A percentile compares a stretch with the other conserved stretches of the same genome.
Conservation (phyloP, 2,888 invertebrate genomes). For the Catocala sponsa region DNA sequence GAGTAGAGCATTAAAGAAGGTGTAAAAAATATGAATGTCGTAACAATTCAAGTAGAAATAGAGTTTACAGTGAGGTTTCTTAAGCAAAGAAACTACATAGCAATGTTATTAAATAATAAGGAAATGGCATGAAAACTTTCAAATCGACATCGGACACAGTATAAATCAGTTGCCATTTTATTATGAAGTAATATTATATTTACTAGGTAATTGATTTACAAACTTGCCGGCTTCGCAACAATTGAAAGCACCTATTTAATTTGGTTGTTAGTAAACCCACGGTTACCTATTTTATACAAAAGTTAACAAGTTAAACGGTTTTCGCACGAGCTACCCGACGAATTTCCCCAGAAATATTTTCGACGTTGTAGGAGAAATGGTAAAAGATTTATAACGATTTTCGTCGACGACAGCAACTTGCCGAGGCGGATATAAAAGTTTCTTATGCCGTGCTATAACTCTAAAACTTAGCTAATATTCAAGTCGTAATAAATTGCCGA, state of each 20-base stretch:
- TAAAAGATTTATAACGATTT: slow-evolving; percentile 73
- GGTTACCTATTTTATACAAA: slow-evolving; percentile 54
- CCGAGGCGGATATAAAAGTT: slow-evolving; percentile 65
- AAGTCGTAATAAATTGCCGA: slow-evolving; percentile 69
- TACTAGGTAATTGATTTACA: slow-evolving; percentile 34
- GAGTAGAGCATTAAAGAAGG: too few species aligned
- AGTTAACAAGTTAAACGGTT: slow-evolving; percentile 61
- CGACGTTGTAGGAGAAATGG: slow-evolving; percentile 62
- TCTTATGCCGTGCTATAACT: slow-evolving; percentile 66
- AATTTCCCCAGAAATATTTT: slow-evolving; percentile 62
- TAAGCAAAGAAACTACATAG: too few species aligned
- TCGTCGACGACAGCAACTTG: slow-evolving; percentile 65
- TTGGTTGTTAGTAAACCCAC: slow-evolving; percentile 49
- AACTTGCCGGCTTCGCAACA: slow-evolving; percentile 20
- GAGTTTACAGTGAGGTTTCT: too few species aligned
- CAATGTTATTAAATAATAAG: too few species aligned
- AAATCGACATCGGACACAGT: slow-evolving; percentile 21
- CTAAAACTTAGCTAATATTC: slow-evolving; percentile 73
- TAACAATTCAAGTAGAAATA: too few species aligned
- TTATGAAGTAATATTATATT: slow-evolving; percentile 27
- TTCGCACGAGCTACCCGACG: slow-evolving; percentile 49
- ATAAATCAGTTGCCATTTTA: slow-evolving; percentile 5
- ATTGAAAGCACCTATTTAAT: slow-evolving; percentile 32
- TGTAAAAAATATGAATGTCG: too few species aligned
- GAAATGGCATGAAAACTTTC: slow-evolving; percentile 15